These are phyloP conservation scores for Chelonus formosanus DNA, from an alignment of 2,888 invertebrate species.

Conservation along the genomic window DNA sequence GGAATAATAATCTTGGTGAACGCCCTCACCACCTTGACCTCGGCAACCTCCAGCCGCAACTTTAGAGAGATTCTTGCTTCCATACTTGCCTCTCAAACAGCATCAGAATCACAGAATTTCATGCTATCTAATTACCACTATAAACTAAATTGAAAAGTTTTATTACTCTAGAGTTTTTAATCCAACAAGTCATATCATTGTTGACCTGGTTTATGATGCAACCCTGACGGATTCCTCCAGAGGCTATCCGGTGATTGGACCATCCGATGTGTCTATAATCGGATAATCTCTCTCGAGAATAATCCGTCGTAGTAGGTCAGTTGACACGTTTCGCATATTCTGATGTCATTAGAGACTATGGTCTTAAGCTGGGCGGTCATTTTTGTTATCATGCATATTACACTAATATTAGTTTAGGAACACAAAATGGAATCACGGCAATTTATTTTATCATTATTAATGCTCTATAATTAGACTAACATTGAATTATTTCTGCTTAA, in stretches of 20 bases:
- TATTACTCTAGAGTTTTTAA: background rate
- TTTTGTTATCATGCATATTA: conserved; percentile 1
- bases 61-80: conserved; percentile 21
- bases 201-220: background rate
- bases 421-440: too few relatives aligned
- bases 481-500: too few relatives aligned
- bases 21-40: conserved; percentile 55
- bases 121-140: background rate
- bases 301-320: conserved; percentile 43
- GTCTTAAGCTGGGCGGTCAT: conserved; percentile 18
- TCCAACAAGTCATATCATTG: background rate
- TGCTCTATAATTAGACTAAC: background rate
- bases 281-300: conserved; percentile 51
- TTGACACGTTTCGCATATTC: conserved; percentile 30
- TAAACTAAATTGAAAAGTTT: too few relatives aligned
- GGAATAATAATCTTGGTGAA: conserved; percentile 47
- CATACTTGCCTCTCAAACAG: too few relatives aligned
- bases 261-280: conserved; percentile 45
- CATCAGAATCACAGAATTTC: background rate
- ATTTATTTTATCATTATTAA: background rate
- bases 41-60: conserved; percentile 43
- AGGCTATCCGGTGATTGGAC: conserved; percentile 47
- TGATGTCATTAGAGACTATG: conserved; percentile 16
- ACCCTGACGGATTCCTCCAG: conserved; percentile 23
- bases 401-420: too few relatives aligned